Conservation (phyloP, 2,888 invertebrate species). For the Portevinia maculata region DNA sequence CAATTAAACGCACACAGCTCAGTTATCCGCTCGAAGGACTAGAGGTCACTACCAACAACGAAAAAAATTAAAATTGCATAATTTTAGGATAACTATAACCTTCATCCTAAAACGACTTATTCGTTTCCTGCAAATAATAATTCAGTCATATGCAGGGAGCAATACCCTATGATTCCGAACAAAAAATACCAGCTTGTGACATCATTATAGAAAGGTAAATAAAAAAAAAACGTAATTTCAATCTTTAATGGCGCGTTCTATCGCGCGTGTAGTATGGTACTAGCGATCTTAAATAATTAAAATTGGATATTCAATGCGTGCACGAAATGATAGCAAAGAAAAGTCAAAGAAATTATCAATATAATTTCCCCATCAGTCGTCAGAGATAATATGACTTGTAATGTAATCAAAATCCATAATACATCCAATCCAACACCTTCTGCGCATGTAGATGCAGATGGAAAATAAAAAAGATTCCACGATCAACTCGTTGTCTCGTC, state of each 20-base stretch:
- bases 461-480: slow-evolving; percentile 6
- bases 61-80: slow-evolving; percentile 22
- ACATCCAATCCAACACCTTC: not conserved
- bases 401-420: not conserved
- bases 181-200: too few species aligned
- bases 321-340: slow-evolving; percentile 5
- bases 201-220: not conserved
- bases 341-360: not conserved
- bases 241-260: not conserved
- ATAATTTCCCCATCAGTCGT: not conserved
- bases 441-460: not conserved
- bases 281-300: not conserved
- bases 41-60: slow-evolving; percentile 11
- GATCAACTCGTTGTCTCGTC: not conserved
- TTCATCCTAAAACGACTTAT: slow-evolving; percentile 19
- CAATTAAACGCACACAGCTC: slow-evolving; percentile 1
- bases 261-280: too few species aligned
- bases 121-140: not conserved
- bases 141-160: not conserved
- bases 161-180: not conserved
- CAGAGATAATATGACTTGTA: too few species aligned
- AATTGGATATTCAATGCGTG: not conserved
- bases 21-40: not conserved
- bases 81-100: slow-evolving; percentile 24
- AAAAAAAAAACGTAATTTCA: not conserved